Conservation (phyloP, 30 jellyfish, hydroid and myxozoan genomes). For the Aurelia coerulea region DNA sequence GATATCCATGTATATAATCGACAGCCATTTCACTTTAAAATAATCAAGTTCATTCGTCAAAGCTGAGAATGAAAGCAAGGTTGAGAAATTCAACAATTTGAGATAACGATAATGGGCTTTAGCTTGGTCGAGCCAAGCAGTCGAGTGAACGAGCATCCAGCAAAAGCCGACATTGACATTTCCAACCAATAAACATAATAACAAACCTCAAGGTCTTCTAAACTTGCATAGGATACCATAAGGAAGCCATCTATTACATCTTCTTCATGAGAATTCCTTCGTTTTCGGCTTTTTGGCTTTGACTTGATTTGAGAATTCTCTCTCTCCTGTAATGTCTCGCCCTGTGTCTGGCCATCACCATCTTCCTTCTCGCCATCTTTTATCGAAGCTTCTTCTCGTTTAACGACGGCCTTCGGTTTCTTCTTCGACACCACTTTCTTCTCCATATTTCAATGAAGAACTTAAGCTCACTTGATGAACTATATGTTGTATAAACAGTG, state of each 20-base stretch:
- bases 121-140: too few species aligned
- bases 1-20: too few species aligned
- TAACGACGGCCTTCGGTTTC: conserved; percentile 43
- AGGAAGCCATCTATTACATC: conserved; percentile 80
- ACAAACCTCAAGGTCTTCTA: conserved; percentile 79
- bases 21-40: too few species aligned
- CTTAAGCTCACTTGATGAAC: neutral
- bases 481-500: neutral
- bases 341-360: conserved; percentile 49
- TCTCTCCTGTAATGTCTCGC: conserved; percentile 56
- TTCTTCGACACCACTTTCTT: conserved; percentile 54
- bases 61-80: too few species aligned
- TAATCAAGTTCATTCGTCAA: too few species aligned
- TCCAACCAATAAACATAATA: neutral
- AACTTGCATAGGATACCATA: conserved; percentile 64
- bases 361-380: conserved; percentile 9
- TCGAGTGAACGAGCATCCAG: too few species aligned
- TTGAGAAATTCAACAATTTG: too few species aligned
- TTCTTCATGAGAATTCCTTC: conserved; percentile 63
- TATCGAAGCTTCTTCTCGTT: conserved; percentile 54
- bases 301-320: conserved; percentile 34
- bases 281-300: conserved; percentile 64
- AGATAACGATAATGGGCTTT: too few species aligned
- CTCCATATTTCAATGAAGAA: conserved; percentile 43
- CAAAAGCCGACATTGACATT: too few species aligned